Evolutionary conservation across 2,888 invertebrate genomes (phyloP), one percentile per base, ranked within the genome.

Genomic region (Lutraria lutraria): DNA sequence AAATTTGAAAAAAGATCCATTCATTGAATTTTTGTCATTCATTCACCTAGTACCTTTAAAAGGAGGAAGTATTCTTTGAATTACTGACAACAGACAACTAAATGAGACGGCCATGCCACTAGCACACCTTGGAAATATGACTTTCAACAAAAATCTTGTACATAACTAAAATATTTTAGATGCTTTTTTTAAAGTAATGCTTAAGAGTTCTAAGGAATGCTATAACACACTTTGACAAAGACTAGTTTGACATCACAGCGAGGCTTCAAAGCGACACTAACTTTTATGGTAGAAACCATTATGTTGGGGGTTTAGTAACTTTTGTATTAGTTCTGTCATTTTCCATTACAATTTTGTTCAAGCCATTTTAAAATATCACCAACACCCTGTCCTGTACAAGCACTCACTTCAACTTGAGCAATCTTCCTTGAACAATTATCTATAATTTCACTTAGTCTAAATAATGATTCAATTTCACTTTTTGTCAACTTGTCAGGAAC

Each of bases 341-440:
- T 93, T 60, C 87, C 81, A 34, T 81, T 83, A 79, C 87, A 88
- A 83, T 93, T 92, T 54, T 95, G 93, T 83, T 94, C 93, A n/a
- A 96, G 83, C 96, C 96, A 96, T 63, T 93, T 92, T 0, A 95
- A 85, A n/a, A 96, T 94, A 19, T 94, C 93, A 19, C 93, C 91
- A 10, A 96, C 90, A 63, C 95, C 95, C 80, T 94, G 88, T 12
- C 96, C 96, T 25, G 94, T 93, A 84, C 92, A 93, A 53, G 95
- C 95, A 93, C 96, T 96, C 52, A 93, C 93, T 83, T 95, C 95
- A 34, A 95, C 85, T 12, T 95, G 89, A 12, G 92, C 88, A 25
- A 96, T 91, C 60, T 91, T 90, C 86, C 94, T 94, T 29, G 89
- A 81, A 76, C 94, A 93, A 31, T 93, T 89, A 60, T 88, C 21